phyloP scores from a whole-genome alignment of 2,797 vertebrate species.

The Melanotaenia parkinsoni region DNA sequence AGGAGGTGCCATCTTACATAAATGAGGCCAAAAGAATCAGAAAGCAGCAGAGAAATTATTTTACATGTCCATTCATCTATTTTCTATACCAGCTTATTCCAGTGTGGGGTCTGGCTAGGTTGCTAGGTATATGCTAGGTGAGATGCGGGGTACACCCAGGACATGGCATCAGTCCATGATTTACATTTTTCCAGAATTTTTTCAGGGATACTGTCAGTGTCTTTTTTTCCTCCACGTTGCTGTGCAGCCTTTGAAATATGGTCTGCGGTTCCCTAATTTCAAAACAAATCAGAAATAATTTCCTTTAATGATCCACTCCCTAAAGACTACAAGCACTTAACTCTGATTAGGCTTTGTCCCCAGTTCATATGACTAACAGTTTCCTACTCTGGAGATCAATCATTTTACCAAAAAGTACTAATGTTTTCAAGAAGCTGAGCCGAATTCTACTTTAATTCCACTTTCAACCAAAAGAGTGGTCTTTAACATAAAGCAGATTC shows the following conservation, averaged over 20 bases:
- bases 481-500: constrained; percentile 1
- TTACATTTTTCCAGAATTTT: constrained; percentile 27
- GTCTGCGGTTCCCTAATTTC: constrained; percentile 35
- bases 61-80: too few species aligned
- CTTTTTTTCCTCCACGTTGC: constrained; percentile 24
- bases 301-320: constrained; percentile 46
- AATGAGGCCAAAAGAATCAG: constrained; percentile 26
- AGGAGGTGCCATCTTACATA: constrained; percentile 25
- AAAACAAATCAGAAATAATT: constrained; percentile 52
- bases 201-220: constrained; percentile 10
- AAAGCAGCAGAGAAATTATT: not conserved
- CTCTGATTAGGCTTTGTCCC: constrained; percentile 38
- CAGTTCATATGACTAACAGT: constrained; percentile 45
- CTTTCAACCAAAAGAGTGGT: not conserved
- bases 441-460: not conserved
- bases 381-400: constrained; percentile 32
- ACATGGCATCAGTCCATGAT: not conserved
- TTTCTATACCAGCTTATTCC: too few species aligned
- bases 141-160: too few species aligned
- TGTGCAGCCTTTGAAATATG: constrained; percentile 39
- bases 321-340: constrained; percentile 25
- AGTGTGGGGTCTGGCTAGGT: too few species aligned
- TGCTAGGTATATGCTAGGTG: too few species aligned
- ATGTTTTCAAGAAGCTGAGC: constrained; percentile 14
- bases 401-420: not conserved